phyloP scores from a whole-genome alignment of 2,888 invertebrate species.

The Dynastes hyllus region DNA sequence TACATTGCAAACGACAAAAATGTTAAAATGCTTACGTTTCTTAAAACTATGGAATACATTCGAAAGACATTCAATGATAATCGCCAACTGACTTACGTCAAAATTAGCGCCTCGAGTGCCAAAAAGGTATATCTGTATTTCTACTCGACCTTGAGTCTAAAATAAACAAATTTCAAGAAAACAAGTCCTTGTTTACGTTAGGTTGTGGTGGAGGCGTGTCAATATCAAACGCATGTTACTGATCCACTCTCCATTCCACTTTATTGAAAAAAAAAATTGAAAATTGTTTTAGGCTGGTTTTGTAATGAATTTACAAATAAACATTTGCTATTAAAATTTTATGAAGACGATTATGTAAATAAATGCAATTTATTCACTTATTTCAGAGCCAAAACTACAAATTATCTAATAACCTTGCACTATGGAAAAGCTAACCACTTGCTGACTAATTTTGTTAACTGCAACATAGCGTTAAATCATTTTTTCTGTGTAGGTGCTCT shows the following conservation, averaged over 20 bases:
- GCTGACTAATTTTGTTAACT: too few relatives aligned
- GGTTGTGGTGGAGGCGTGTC: conserved; percentile 2
- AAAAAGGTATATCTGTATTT: conserved; percentile 32
- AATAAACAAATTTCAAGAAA: conserved; percentile 37
- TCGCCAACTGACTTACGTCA: conserved; percentile 31
- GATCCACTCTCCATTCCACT: neutral
- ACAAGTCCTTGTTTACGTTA: conserved; percentile 21
- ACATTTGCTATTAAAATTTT: too few relatives aligned
- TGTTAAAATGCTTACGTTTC: neutral
- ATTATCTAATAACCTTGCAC: too few relatives aligned
- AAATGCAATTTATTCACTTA: too few relatives aligned
- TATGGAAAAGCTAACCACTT: too few relatives aligned
- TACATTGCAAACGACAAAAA: too few relatives aligned
- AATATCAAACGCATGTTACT: neutral
- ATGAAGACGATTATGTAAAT: too few relatives aligned
- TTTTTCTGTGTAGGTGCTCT: too few relatives aligned
- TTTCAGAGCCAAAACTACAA: too few relatives aligned
- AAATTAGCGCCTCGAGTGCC: conserved; percentile 31
- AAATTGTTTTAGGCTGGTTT: too few relatives aligned
- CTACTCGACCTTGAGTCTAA: conserved; percentile 17
- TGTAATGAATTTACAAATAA: too few relatives aligned
- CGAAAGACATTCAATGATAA: conserved; percentile 9
- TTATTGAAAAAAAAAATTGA: neutral
- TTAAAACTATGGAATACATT: conserved; percentile 7
- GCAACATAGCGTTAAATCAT: too few relatives aligned